Evolutionary conservation across 2,888 invertebrate genomes (phyloP), one percentile per base, ranked within the genome.

Genomic region (Plusia festucae): DNA sequence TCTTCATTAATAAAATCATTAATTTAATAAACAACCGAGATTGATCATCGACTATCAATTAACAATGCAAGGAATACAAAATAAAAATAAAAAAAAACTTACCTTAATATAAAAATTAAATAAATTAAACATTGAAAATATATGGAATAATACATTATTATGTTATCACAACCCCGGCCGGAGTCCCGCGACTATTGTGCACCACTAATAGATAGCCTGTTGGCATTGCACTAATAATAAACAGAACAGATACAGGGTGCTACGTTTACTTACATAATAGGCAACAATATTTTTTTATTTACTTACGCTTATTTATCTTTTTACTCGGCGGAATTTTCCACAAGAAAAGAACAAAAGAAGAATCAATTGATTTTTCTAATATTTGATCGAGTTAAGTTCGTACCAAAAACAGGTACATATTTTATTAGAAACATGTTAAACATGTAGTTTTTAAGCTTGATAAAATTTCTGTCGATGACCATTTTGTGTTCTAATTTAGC

Each of bases 181-280:
- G 18, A 15, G 53, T 16, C 57, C 22, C 51, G 40, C 27, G 8
- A 60, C 73, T 59, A 53, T 30, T 58, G 64, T 64, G 55, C 66
- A 40, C 44, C 18, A 18, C n/a, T 59, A 24, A 60, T 52, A 66
- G 78, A 80, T 81, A 78, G 68, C 78, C 44, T 40, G 52, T 32
- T 58, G 71, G 49, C 81, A 69, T 70, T 67, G 60, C 53, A 62
- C 15, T 65, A 54, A 64, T 71, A 56, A 67, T 69, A 73, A 65
- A 73, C 65, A 57, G 2, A 22, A 49, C 13, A 15, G 6, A 52
- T 69, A 80, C 70, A 70, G 78, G 59, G 0, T 60, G 81, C 6
- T 65, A 8, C 11, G 0, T 18, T 9, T 34, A n/a, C n/a, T 8
- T 15, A 52, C 11, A 16, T 18, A 46, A 18, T 46, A 18, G 46